Percentiles rank a stretch among this genome's conserved stretches.
These are phyloP conservation scores for Sinelater perroti DNA, from an alignment of 2,888 invertebrate genomes.

Conservation along the genomic window DNA sequence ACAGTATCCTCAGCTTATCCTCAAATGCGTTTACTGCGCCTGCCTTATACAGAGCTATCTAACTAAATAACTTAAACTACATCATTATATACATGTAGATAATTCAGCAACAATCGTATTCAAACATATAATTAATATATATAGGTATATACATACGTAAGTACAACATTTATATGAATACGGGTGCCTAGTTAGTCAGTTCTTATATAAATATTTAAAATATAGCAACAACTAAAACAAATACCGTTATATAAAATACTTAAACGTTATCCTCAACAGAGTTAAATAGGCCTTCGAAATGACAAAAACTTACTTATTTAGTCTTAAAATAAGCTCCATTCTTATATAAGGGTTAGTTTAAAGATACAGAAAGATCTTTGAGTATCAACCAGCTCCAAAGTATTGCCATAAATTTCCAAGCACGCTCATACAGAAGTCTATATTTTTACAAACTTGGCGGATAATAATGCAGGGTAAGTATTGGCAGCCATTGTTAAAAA, in stretches of 20 bases:
- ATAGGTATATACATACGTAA: slow-evolving; percentile 35
- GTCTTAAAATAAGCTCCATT: background rate
- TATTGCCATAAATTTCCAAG: too few relatives aligned
- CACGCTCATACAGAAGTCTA: too few relatives aligned
- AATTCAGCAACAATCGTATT: slow-evolving; percentile 33
- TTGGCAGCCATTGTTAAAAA: too few relatives aligned
- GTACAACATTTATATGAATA: slow-evolving; percentile 32
- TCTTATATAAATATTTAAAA: background rate
- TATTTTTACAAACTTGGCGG: too few relatives aligned
- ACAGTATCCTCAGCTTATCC: background rate
- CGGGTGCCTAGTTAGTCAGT: slow-evolving; percentile 18
- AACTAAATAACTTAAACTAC: slow-evolving; percentile 18
- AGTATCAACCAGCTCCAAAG: too few relatives aligned
- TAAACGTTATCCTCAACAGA: background rate
- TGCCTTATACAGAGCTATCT: slow-evolving; percentile 17
- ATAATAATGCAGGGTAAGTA: too few relatives aligned
- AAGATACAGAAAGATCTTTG: too few relatives aligned
- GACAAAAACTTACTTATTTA: background rate
- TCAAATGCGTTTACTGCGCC: slow-evolving; percentile 1
- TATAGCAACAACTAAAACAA: slow-evolving; percentile 3
- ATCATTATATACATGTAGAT: slow-evolving; percentile 30
- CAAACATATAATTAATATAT: slow-evolving; percentile 34
- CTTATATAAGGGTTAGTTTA: too few relatives aligned
- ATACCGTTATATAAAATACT: background rate
- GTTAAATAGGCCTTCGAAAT: background rate